phyloP scores from a whole-genome alignment of 2,113 vertebrate genomes.

The Chaetodon trifascialis region DNA sequence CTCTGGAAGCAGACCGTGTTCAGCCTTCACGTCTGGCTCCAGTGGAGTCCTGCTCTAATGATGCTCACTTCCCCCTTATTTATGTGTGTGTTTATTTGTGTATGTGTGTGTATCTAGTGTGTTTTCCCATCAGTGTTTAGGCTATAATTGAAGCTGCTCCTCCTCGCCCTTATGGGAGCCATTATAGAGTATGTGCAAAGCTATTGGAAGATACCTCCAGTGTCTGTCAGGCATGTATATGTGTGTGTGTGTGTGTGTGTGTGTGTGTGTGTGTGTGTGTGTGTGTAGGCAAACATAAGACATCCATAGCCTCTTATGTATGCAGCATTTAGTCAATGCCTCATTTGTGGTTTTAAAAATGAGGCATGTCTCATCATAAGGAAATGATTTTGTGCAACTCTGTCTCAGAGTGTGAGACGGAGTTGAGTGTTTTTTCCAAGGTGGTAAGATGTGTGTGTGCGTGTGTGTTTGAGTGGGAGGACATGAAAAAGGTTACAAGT shows the following conservation, averaged over 20 bases:
- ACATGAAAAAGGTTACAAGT: not conserved
- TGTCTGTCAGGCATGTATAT: slow-evolving; percentile 6
- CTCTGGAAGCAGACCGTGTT: slow-evolving; percentile 20
- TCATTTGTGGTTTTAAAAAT: slow-evolving; percentile 26
- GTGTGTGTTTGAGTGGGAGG: no score
- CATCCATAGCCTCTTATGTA: slow-evolving; percentile 1
- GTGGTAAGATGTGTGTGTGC: not conserved
- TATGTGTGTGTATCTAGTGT: slow-evolving; percentile 1
- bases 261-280: slow-evolving; percentile 4
- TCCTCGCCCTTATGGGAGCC: slow-evolving; percentile 21
- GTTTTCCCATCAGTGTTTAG: slow-evolving; percentile 48
- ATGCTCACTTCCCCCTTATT: slow-evolving; percentile 57
- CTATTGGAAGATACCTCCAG: slow-evolving; percentile 8
- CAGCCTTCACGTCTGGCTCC: slow-evolving; percentile 16
- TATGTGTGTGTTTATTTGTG: slow-evolving; percentile 15
- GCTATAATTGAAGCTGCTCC: slow-evolving; percentile 26
- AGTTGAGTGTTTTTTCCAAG: not conserved
- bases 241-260: not conserved
- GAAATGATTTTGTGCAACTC: slow-evolving; percentile 19
- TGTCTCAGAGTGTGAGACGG: slow-evolving; percentile 7
- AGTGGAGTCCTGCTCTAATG: slow-evolving; percentile 62
- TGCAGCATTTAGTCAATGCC: slow-evolving; percentile 22
- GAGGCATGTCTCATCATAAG: slow-evolving; percentile 20
- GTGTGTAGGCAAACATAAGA: no score
- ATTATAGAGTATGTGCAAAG: slow-evolving; percentile 19